Conservation (phyloP, 1,140 invertebrate species). For the Nebria ingens region DNA sequence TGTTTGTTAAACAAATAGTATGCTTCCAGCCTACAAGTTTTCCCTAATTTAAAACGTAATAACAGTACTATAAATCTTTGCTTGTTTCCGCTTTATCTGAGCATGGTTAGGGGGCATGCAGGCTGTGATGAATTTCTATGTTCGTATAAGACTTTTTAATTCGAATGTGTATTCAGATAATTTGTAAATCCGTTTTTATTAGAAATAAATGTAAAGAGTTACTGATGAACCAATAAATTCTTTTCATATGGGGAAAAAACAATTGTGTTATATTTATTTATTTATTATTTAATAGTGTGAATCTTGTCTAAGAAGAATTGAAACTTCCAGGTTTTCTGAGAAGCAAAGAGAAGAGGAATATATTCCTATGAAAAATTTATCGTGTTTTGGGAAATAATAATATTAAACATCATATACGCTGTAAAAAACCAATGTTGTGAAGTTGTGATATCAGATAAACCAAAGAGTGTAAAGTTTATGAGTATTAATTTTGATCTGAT, state of each 20-base stretch:
- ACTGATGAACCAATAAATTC: conserved; percentile 13
- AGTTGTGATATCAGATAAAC: too few species aligned
- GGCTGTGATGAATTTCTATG: conserved; percentile 3
- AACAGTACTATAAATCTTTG: background rate
- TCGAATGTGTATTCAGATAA: background rate
- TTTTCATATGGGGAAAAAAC: conserved; percentile 12
- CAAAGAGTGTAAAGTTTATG: too few species aligned
- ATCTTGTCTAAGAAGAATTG: background rate
- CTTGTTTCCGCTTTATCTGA: background rate
- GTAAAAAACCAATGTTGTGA: too few species aligned
- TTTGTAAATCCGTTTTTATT: conserved; percentile 13
- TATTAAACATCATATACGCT: too few species aligned
- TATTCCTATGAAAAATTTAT: conserved; percentile 33
- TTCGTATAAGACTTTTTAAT: conserved; percentile 11
- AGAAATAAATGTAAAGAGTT: conserved; percentile 5
- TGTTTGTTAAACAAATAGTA: background rate
- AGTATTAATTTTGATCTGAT: too few species aligned
- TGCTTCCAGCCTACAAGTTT: conserved; percentile 1
- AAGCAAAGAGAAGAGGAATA: conserved; percentile 29
- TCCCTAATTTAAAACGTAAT: background rate
- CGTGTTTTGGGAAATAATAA: conserved; percentile 22
- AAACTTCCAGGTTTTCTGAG: conserved; percentile 29
- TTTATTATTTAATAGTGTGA: conserved; percentile 15
- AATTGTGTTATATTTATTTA: conserved; percentile 10
- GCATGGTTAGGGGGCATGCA: conserved; percentile 2